phyloP scores from a whole-genome alignment of 2,888 invertebrate species.

The Proisotoma minuta region DNA sequence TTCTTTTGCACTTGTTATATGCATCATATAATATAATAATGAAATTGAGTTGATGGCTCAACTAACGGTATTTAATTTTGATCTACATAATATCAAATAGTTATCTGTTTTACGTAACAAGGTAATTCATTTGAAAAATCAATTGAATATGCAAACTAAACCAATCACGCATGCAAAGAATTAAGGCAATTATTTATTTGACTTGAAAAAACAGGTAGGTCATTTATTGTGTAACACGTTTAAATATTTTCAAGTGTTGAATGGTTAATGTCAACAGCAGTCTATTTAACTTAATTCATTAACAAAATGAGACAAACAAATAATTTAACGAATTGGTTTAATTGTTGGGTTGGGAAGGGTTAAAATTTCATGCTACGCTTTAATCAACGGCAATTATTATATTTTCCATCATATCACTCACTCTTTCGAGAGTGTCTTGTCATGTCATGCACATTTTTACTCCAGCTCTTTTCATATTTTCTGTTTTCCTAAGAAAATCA shows the following conservation, averaged over 20 bases:
- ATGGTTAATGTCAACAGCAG: neutral
- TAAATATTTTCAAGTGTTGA: neutral
- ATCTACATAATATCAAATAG: no score
- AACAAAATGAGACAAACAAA: no score
- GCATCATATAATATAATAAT: no score
- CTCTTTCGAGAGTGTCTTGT: no score
- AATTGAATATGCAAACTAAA: no score
- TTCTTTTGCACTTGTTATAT: no score
- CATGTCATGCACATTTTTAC: slow-evolving; percentile 10
- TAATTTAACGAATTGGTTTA: slow-evolving; percentile 8
- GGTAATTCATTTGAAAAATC: no score
- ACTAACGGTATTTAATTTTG: no score
- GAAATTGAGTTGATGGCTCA: no score
- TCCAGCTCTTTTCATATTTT: neutral
- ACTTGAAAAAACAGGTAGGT: slow-evolving; percentile 3
- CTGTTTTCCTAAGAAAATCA: neutral
- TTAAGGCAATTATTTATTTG: neutral
- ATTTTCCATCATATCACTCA: slow-evolving; percentile 1
- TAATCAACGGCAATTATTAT: slow-evolving; percentile 11
- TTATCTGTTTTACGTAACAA: no score
- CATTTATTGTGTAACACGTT: neutral
- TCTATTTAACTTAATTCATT: no score
- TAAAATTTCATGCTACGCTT: slow-evolving; percentile 9
- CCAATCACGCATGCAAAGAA: no score
- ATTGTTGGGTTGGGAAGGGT: slow-evolving; percentile 8